Evolutionary conservation across 2,888 invertebrate genomes (phyloP).

Genomic region (Artemia sinica): DNA sequence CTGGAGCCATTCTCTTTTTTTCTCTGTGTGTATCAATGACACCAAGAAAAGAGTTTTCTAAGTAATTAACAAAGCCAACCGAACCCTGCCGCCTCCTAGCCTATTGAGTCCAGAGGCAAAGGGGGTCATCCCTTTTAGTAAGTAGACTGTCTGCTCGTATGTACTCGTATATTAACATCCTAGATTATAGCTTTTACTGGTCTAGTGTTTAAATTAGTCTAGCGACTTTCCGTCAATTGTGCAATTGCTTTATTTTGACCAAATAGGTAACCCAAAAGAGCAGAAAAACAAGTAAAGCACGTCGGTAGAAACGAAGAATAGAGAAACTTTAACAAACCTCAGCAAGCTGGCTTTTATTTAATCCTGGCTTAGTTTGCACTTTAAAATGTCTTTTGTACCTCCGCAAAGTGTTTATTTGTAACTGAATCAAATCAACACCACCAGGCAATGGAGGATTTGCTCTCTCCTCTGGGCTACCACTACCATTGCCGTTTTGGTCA

Average conservation of each 20-base stretch:
- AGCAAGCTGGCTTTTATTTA: conserved; percentile 85
- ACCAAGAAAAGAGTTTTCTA: too few relatives aligned
- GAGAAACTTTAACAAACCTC: conserved; percentile 45
- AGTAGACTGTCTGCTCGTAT: too few relatives aligned
- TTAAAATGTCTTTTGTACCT: conserved; percentile 87
- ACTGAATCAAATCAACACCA: conserved; percentile 79
- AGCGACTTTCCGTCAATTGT: not conserved
- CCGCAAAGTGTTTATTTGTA: conserved; percentile 82
- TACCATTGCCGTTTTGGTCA: conserved; percentile 31
- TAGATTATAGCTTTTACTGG: too few relatives aligned
- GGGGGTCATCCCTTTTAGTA: too few relatives aligned
- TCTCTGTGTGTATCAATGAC: too few relatives aligned
- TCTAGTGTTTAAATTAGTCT: too few relatives aligned
- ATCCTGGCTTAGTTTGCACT: conserved; percentile 69
- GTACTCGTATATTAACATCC: too few relatives aligned
- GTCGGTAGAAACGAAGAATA: conserved; percentile 14
- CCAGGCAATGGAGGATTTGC: conserved; percentile 44
- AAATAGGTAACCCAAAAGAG: not conserved
- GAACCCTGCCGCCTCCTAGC: too few relatives aligned
- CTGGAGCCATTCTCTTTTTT: too few relatives aligned
- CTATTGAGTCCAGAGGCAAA: too few relatives aligned
- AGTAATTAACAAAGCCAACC: too few relatives aligned
- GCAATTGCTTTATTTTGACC: not conserved
- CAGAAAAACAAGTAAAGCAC: not conserved
- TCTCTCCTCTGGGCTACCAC: conserved; percentile 14